Base-by-base conservation (phyloP, 1,140 invertebrate species). In the Saxidomus purpurata region DNA sequence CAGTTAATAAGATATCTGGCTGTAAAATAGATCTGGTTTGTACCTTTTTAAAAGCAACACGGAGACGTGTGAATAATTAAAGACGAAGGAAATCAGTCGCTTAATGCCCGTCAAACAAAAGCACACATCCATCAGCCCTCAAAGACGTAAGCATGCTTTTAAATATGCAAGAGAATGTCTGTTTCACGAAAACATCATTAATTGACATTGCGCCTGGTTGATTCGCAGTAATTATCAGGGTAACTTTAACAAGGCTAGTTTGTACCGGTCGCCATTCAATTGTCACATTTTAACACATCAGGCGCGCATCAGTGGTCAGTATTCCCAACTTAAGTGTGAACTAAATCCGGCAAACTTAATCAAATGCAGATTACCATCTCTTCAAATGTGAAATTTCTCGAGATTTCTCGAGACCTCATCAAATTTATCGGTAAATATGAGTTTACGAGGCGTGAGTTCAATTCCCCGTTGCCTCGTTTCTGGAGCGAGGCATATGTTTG, bases 351-450 rank as follows among this genome's bases (percentile, higher is more conserved):
- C 31, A 49, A 55, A 88, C 61, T 49, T 88, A 88, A 88, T 88
- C 74, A 88, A 88, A 88, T 81, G 77, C n/a, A 80, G 86, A 88
- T 88, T 88, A 79, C 63, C 59, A 88, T 88, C 86, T 88, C 86
- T 76, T 47, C 76, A 81, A 80, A 76, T 88, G 86, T 63, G 86
- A 88, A 76, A 88, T 40, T 88, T 88, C 55, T 0, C 55, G 86
- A 88, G 86, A 81, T 40, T 88, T 88, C 74, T 1, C 76, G 86
- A 88, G 86, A 88, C 76, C 76, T 88, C 86, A 88, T 88, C 86
- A 88, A 88, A 80, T 81, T 79, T 88, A 88, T 88, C 76, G 61
- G 86, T 88, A 88, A 88, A 88, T 88, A 81, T 88, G 86, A 88
- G 28, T 88, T 88, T 88, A 88, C 86, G 86, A 88, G 76, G 86